phyloP scores from a whole-genome alignment of 2,888 invertebrate genomes.

The Atherix ibis region DNA sequence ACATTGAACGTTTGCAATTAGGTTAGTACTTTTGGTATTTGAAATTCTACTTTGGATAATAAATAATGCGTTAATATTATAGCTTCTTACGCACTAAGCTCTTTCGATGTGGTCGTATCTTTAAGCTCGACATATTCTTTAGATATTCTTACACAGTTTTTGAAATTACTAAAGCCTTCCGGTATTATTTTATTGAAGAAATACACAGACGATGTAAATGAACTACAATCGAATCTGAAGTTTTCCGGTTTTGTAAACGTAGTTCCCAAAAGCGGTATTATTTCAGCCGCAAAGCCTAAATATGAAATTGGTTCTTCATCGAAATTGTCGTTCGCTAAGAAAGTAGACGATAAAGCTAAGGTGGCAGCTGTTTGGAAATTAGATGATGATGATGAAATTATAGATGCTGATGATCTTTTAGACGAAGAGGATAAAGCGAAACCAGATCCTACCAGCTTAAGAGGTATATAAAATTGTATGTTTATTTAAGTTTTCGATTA shows the following conservation, averaged over 20 bases:
- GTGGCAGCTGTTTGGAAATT: conserved; percentile 56
- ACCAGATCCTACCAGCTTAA: conserved; percentile 70
- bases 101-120: conserved; percentile 42
- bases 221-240: conserved; percentile 38
- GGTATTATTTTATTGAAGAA: conserved; percentile 42
- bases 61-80: background rate
- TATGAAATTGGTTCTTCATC: conserved; percentile 56
- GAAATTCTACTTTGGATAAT: conserved; percentile 1
- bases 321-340: conserved; percentile 34
- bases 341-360: conserved; percentile 18
- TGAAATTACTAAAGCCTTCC: conserved; percentile 46
- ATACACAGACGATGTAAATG: conserved; percentile 25
- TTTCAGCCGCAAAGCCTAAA: conserved; percentile 46
- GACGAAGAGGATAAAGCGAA: conserved; percentile 80
- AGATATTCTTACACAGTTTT: conserved; percentile 37
- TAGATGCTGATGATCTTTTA: conserved; percentile 76
- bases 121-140: conserved; percentile 17
- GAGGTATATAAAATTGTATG: conserved; percentile 38
- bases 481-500: conserved; percentile 2
- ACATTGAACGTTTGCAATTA: conserved; percentile 40
- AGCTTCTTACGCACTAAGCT: conserved; percentile 37
- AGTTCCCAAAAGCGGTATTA: conserved; percentile 18
- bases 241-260: conserved; percentile 44
- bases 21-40: conserved; percentile 32
- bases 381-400: conserved; percentile 57